A percentile compares a stretch with the other conserved stretches of the same genome.
These are phyloP conservation scores for Gandaritis pyraliata DNA, from an alignment of 2,888 invertebrate genomes.

Conservation along the genomic window DNA sequence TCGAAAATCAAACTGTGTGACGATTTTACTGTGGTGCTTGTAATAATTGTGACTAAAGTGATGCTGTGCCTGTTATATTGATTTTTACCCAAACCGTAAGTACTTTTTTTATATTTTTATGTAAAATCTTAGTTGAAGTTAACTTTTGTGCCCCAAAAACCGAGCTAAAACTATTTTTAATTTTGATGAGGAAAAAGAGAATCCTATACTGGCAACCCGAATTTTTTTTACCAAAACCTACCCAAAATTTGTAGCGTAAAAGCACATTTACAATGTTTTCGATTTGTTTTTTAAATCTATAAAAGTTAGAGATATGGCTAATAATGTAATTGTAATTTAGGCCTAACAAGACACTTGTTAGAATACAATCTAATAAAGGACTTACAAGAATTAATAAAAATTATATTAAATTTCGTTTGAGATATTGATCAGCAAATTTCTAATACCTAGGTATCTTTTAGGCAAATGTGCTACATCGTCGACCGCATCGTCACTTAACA, in stretches of 20 bases:
- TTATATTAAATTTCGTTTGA: not conserved
- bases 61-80: slow-evolving; percentile 68
- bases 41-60: slow-evolving; percentile 69
- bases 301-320: not conserved
- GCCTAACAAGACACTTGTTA: slow-evolving; percentile 58
- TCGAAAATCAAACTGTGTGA: slow-evolving; percentile 56
- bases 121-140: not conserved
- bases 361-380: slow-evolving; percentile 4
- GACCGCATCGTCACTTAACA: too few relatives aligned
- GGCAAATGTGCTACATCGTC: too few relatives aligned
- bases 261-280: not conserved
- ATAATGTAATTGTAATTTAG: slow-evolving; percentile 39
- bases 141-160: not conserved
- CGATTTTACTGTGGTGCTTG: slow-evolving; percentile 57
- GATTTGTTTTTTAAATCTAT: not conserved
- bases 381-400: not conserved
- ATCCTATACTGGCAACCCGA: slow-evolving; percentile 10
- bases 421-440: too few relatives aligned
- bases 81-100: slow-evolving; percentile 69
- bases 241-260: not conserved
- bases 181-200: not conserved
- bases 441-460: too few relatives aligned
- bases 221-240: not conserved
- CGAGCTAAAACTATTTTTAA: not conserved
- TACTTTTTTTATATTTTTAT: slow-evolving; percentile 41